phyloP scores from a whole-genome alignment of 2,888 invertebrate genomes.

The Cheiracanthium punctorium region DNA sequence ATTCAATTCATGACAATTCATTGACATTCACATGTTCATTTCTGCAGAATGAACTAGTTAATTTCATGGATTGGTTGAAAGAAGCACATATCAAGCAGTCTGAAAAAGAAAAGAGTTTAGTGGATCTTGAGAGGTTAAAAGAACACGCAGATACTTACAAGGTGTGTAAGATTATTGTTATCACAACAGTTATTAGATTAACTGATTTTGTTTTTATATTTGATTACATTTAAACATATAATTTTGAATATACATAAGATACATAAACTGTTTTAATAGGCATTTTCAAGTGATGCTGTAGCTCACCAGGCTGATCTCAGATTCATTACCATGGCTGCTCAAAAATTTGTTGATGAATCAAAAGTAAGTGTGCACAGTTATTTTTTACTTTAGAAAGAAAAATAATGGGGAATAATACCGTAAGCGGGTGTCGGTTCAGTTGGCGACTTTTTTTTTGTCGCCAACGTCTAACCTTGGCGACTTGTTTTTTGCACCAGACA shows the following conservation, averaged over 20 bases:
- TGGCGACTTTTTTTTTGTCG: too few relatives aligned
- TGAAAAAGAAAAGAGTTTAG: conserved; percentile 88
- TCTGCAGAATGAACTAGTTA: conserved; percentile 81
- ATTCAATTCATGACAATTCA: too few relatives aligned
- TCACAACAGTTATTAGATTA: neutral
- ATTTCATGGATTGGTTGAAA: conserved; percentile 90
- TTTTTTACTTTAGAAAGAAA: too few relatives aligned
- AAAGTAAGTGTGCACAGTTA: conserved; percentile 83
- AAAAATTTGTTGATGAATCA: conserved; percentile 96
- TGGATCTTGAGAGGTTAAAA: conserved; percentile 83
- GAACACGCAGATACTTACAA: conserved; percentile 82
- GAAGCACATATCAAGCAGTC: conserved; percentile 86
- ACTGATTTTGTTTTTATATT: too few relatives aligned
- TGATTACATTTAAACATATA: too few relatives aligned
- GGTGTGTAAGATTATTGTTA: conserved; percentile 75
- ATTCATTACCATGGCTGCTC: conserved; percentile 96
- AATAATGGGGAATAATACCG: too few relatives aligned
- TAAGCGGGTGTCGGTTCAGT: too few relatives aligned
- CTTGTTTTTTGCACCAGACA: too few relatives aligned
- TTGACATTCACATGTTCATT: too few relatives aligned
- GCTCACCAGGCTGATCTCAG: conserved; percentile 96
- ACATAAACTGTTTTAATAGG: conserved; percentile 64
- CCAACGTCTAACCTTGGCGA: too few relatives aligned
- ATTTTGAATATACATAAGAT: too few relatives aligned
- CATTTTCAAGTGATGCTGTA: conserved; percentile 94